Conservation (phyloP, 2,113 vertebrate genomes). For the Balaeniceps rex region DNA sequence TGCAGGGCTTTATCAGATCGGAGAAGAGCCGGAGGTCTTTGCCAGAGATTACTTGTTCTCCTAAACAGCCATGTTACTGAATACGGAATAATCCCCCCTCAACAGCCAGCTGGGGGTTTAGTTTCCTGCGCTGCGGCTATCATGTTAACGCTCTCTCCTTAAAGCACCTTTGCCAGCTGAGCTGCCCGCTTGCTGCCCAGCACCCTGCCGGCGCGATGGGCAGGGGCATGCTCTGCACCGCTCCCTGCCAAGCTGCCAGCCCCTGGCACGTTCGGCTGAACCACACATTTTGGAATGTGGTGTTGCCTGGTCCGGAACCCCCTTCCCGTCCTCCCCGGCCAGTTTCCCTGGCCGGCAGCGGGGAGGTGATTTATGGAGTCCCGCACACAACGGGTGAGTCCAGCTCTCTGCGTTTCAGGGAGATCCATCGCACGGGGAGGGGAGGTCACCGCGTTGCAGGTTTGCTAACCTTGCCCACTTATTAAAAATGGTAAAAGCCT, state of each 20-base stretch:
- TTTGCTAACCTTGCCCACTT: conserved; percentile 69
- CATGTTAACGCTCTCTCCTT: background rate
- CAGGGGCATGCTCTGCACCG: background rate
- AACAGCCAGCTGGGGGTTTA: background rate
- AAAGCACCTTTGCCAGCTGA: background rate
- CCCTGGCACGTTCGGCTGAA: background rate
- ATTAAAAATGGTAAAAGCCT: conserved; percentile 72
- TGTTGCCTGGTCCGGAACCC: background rate
- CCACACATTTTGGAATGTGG: background rate
- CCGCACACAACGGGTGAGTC: background rate
- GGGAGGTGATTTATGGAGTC: conserved; percentile 43
- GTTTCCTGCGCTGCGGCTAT: background rate
- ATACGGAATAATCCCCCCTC: conserved; percentile 14
- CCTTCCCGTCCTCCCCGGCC: background rate
- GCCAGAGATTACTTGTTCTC: conserved; percentile 47
- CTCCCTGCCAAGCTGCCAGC: background rate
- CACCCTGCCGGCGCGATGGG: rapidly evolving
- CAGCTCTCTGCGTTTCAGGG: background rate
- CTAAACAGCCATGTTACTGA: conserved; percentile 20
- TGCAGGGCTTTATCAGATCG: background rate
- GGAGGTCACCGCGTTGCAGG: conserved; percentile 58
- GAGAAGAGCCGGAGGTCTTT: conserved; percentile 9
- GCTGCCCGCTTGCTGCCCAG: background rate
- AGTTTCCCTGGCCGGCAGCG: background rate
- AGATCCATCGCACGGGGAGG: conserved; percentile 44